Evolutionary conservation across 2,888 invertebrate species (phyloP).

Genomic region (Ecdyonurus torrentis): DNA sequence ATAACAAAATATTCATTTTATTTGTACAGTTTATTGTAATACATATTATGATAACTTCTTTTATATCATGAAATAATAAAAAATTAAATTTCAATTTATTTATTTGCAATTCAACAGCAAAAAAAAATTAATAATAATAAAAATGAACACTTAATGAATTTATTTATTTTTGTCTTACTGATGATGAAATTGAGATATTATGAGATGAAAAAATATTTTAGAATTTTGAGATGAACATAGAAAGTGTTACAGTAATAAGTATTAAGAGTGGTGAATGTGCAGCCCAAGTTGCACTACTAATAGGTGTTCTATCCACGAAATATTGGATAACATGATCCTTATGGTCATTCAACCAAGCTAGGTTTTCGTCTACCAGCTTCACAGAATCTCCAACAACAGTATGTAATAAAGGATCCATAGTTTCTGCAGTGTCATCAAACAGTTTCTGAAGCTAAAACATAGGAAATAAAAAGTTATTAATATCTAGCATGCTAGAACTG

Average conservation of each 20-base stretch:
- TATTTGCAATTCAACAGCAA: neutral
- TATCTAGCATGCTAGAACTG: too few species aligned
- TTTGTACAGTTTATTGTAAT: too few species aligned
- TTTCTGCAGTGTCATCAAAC: neutral
- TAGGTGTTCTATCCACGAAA: constrained; percentile 11
- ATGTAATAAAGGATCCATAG: neutral
- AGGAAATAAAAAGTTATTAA: neutral
- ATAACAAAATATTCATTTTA: too few species aligned
- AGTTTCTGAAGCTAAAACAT: constrained; percentile 8
- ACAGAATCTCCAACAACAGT: neutral
- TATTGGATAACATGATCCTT: neutral
- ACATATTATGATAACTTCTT: too few species aligned
- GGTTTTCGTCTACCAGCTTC: constrained; percentile 3
- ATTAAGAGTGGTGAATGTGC: neutral
- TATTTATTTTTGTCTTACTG: too few species aligned
- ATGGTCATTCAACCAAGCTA: neutral
- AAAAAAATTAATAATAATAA: neutral
- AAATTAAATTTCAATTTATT: neutral
- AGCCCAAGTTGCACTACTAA: neutral
- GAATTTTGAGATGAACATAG: neutral
- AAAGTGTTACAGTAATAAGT: neutral
- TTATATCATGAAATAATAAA: neutral
- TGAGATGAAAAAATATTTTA: neutral
- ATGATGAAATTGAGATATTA: too few species aligned
- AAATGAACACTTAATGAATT: neutral